Conservation (phyloP, 2,113 vertebrate species). For the Laticauda colubrina region DNA sequence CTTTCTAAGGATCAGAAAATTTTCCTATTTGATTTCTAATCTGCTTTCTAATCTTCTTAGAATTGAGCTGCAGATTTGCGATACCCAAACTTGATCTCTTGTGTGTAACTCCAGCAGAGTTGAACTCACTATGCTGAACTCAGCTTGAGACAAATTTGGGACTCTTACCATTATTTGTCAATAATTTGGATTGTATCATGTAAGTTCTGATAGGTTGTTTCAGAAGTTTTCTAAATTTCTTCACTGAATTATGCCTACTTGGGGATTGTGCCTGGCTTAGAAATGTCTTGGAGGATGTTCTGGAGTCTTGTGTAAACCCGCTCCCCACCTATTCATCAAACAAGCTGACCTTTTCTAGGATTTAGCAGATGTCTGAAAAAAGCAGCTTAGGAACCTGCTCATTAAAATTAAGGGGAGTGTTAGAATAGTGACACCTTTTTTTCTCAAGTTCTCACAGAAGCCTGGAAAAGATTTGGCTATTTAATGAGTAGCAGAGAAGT, state of each 20-base stretch:
- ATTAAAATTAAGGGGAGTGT: background rate
- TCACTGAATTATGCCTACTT: background rate
- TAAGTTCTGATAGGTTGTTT: background rate
- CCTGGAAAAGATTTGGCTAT: background rate
- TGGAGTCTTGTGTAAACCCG: background rate
- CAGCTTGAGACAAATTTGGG: background rate
- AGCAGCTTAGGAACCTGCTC: background rate
- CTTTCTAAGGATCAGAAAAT: background rate
- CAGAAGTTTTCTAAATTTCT: background rate
- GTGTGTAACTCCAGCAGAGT: background rate
- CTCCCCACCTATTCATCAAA: background rate
- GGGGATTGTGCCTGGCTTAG: background rate
- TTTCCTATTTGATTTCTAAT: background rate
- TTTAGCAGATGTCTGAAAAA: background rate
- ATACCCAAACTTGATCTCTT: background rate
- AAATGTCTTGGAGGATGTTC: background rate
- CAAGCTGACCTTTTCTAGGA: background rate
- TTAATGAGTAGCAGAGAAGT: background rate
- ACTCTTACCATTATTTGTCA: background rate
- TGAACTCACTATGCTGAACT: background rate
- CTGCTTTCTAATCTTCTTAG: background rate
- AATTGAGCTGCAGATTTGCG: background rate
- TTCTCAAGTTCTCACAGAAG: background rate
- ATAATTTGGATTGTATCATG: background rate
- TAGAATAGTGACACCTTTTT: background rate